Percentiles rank a stretch among this genome's conserved stretches.
phyloP scores from a whole-genome alignment of 2,113 vertebrate species.

The Dissostichus mawsoni region DNA sequence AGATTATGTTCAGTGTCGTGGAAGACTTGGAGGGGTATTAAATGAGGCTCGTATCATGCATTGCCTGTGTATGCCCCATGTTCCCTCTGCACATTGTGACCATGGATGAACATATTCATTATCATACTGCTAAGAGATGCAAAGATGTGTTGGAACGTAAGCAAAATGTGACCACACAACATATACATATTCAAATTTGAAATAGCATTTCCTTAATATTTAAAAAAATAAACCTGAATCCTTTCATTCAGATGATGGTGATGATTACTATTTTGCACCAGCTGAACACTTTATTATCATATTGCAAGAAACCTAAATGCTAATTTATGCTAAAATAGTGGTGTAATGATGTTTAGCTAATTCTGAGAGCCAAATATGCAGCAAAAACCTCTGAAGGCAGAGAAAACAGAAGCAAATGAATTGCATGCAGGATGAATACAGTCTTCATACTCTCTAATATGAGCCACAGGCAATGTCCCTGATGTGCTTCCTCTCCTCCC shows the following conservation, averaged over 20 bases:
- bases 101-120: conserved; percentile 30
- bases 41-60: conserved; percentile 72
- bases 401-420: conserved; percentile 65
- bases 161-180: conserved; percentile 28
- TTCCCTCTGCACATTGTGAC: conserved; percentile 41
- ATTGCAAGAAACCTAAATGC: conserved; percentile 53
- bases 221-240: background rate
- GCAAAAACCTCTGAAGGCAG: conserved; percentile 51
- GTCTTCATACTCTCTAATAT: conserved; percentile 67
- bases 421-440: conserved; percentile 58
- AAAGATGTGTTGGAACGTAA: conserved; percentile 15
- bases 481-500: conserved; percentile 64
- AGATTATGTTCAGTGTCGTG: conserved; percentile 76
- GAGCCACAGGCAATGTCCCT: conserved; percentile 74
- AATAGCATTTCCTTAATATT: conserved; percentile 7
- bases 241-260: background rate
- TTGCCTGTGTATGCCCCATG: conserved; percentile 47
- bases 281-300: conserved; percentile 38
- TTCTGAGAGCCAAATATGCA: conserved; percentile 35
- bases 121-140: conserved; percentile 9
- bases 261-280: conserved; percentile 28
- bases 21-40: conserved; percentile 72
- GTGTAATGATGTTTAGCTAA: conserved; percentile 50
- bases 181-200: background rate
- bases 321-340: conserved; percentile 61